A percentile compares a stretch with the other conserved stretches of the same genome.
Evolutionary conservation across 2,113 vertebrate species (phyloP).

Genomic region (Perca fluviatilis): DNA sequence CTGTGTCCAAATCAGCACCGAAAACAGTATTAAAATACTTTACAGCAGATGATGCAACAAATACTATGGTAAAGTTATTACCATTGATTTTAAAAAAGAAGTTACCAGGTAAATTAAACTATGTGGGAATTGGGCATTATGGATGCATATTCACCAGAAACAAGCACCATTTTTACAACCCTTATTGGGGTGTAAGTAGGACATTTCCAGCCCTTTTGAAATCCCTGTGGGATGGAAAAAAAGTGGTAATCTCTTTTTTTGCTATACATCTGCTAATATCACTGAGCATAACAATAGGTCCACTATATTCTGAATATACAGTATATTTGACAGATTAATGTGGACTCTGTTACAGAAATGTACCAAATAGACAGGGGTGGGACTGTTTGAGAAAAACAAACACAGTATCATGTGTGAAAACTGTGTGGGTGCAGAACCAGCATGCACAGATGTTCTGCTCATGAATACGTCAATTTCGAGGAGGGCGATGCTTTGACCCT

Average conservation of each 20-base stretch:
- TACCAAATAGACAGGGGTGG: neutral
- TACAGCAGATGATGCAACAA: conserved; percentile 26
- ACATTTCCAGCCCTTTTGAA: neutral
- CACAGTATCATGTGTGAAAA: conserved; percentile 62
- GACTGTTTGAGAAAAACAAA: conserved; percentile 42
- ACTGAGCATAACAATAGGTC: neutral
- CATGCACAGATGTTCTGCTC: conserved; percentile 72
- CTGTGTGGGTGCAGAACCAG: conserved; percentile 68
- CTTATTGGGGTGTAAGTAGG: conserved; percentile 1
- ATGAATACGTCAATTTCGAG: conserved; percentile 63
- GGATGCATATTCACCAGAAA: neutral
- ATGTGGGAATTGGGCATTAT: neutral
- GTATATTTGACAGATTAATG: neutral
- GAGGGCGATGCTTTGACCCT: conserved; percentile 67
- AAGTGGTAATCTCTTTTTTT: neutral
- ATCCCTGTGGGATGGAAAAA: neutral
- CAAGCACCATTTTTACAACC: neutral
- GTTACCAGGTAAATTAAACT: neutral
- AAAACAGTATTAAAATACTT: conserved; percentile 40
- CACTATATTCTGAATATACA: neutral
- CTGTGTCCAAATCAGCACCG: conserved; percentile 49
- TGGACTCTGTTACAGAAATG: neutral
- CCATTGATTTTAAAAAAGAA: neutral
- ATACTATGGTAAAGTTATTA: neutral
- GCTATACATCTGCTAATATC: neutral